Evolutionary conservation across 2,797 vertebrate species (phyloP).

Genomic region (Myripristis jacobus): DNA sequence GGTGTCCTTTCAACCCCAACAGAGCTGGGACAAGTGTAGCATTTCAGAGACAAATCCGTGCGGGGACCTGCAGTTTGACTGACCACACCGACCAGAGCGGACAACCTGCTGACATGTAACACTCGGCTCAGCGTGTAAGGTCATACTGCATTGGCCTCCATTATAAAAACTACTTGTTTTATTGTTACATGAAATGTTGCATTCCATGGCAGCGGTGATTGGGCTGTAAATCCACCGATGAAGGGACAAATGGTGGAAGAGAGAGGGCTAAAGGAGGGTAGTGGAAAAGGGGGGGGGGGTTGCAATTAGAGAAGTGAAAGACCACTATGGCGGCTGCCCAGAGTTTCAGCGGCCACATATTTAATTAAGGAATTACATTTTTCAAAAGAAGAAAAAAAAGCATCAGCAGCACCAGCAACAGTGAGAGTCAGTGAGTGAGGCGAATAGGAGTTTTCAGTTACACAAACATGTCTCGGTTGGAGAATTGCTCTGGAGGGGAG

Average conservation of each 20-base stretch:
- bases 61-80: conserved; percentile 50
- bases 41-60: conserved; percentile 56
- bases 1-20: conserved; percentile 66
- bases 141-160: conserved; percentile 36
- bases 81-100: conserved; percentile 21
- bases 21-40: conserved; percentile 53
- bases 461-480: conserved; percentile 46
- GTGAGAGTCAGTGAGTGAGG: conserved; percentile 45
- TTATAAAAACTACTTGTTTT: conserved; percentile 62
- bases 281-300: not conserved
- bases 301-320: conserved; percentile 68
- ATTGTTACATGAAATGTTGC: conserved; percentile 55
- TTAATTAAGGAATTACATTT: conserved; percentile 26
- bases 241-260: conserved; percentile 19
- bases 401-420: conserved; percentile 1
- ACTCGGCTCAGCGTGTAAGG: conserved; percentile 50
- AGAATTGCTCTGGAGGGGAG: not conserved
- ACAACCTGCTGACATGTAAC: conserved; percentile 47
- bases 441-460: conserved; percentile 43
- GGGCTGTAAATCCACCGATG: conserved; percentile 60
- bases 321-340: conserved; percentile 64
- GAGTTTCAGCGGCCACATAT: conserved; percentile 48
- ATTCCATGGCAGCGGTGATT: conserved; percentile 54
- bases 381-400: conserved; percentile 6
- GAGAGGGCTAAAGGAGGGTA: not conserved